Evolutionary conservation across 2,888 invertebrate genomes (phyloP).

Genomic region (Tetragnatha montana): DNA sequence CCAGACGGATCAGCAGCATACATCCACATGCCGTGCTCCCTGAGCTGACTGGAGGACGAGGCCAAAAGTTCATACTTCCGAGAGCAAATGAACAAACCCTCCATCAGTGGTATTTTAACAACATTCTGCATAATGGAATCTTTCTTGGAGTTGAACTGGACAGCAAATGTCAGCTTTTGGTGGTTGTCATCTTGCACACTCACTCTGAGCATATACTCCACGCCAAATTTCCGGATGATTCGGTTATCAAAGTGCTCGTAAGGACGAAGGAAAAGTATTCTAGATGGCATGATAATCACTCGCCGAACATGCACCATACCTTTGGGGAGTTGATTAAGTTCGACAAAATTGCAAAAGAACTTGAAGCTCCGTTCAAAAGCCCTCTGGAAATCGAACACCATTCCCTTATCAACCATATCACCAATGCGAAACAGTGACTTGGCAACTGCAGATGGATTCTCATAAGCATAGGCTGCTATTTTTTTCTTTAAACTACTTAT

Average conservation of each 20-base stretch:
- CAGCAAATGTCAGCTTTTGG: slow-evolving; percentile 63
- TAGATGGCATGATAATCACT: slow-evolving; percentile 71
- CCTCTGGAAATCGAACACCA: slow-evolving; percentile 45
- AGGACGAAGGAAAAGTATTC: slow-evolving; percentile 63
- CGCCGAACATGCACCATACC: slow-evolving; percentile 69
- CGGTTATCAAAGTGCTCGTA: slow-evolving; percentile 71
- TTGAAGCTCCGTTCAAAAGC: slow-evolving; percentile 53
- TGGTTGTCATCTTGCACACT: slow-evolving; percentile 71
- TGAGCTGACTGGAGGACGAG: slow-evolving; percentile 73
- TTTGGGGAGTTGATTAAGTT: slow-evolving; percentile 38
- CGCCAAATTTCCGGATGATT: slow-evolving; percentile 68
- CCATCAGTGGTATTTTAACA: slow-evolving; percentile 43
- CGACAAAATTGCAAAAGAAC: slow-evolving; percentile 48
- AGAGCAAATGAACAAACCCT: slow-evolving; percentile 70
- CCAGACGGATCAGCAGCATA: slow-evolving; percentile 71
- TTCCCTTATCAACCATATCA: slow-evolving; percentile 55
- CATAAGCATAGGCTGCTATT: slow-evolving; percentile 13
- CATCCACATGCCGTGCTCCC: slow-evolving; percentile 73
- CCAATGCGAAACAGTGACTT: slow-evolving; percentile 64
- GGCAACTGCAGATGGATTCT: slow-evolving; percentile 58
- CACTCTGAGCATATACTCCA: slow-evolving; percentile 69
- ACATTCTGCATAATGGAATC: slow-evolving; percentile 59
- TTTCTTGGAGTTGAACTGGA: slow-evolving; percentile 46
- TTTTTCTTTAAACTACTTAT: neutral
- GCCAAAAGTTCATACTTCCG: slow-evolving; percentile 73